Evolutionary conservation across 2,888 invertebrate species (phyloP).

Genomic region (Stomorhina lunata): DNA sequence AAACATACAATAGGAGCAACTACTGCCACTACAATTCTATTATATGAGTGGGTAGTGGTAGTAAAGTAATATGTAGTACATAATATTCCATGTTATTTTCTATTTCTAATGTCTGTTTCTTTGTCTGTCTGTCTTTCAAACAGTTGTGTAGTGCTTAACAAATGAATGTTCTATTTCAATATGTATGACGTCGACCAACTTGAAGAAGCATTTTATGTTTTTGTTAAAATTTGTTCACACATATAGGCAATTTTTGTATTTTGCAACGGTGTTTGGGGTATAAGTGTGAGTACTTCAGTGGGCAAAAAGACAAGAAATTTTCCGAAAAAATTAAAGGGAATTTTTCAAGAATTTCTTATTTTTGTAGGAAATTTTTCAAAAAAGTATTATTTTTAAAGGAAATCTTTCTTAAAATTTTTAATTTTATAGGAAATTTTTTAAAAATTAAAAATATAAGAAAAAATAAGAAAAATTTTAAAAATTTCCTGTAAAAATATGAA

Average conservation of each 20-base stretch:
- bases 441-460: no score
- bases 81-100: constrained; percentile 51
- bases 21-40: constrained; percentile 31
- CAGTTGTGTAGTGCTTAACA: constrained; percentile 17
- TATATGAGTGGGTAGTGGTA: constrained; percentile 15
- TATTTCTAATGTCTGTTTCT: constrained; percentile 43
- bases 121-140: constrained; percentile 21
- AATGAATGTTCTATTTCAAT: constrained; percentile 41
- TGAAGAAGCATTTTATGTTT: background rate
- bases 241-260: background rate
- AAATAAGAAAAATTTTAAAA: no score
- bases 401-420: no score
- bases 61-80: constrained; percentile 8
- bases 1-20: constrained; percentile 45
- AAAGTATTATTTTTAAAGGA: no score
- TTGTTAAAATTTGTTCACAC: constrained; percentile 3
- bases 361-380: no score
- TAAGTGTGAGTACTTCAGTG: no score
- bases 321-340: no score
- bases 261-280: no score
- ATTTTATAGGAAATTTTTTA: no score
- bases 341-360: no score
- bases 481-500: no score
- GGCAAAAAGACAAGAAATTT: no score
- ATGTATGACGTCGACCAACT: constrained; percentile 46